A percentile compares a stretch with the other conserved stretches of the same genome.
Conservation (phyloP, 2,797 vertebrate species). For the Artibeus lituratus region DNA sequence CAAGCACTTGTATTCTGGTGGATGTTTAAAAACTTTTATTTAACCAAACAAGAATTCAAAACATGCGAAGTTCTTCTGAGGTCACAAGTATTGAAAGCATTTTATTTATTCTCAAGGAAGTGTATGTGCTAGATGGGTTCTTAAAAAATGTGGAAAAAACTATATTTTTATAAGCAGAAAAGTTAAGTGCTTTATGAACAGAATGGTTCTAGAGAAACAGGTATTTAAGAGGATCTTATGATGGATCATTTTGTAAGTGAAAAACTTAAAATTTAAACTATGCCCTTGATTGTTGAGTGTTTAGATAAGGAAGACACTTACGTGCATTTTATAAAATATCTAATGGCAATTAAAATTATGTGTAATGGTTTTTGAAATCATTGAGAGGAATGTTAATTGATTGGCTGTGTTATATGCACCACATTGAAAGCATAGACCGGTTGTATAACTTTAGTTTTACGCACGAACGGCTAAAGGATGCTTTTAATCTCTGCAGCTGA, state of each 20-base stretch:
- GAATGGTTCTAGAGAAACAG: conserved; percentile 8
- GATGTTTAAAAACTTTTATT: conserved; percentile 56
- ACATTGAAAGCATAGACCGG: not conserved
- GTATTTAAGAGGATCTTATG: conserved; percentile 28
- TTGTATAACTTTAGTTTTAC: conserved; percentile 37
- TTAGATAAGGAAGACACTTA: conserved; percentile 28
- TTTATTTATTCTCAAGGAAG: conserved; percentile 53
- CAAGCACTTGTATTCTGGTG: conserved; percentile 49
- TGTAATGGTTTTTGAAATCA: conserved; percentile 15
- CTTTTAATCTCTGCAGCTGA: conserved; percentile 18
- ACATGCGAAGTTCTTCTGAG: conserved; percentile 51
- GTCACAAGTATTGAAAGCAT: conserved; percentile 50
- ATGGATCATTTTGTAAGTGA: conserved; percentile 35
- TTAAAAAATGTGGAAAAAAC: conserved; percentile 27
- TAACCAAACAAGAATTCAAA: conserved; percentile 61
- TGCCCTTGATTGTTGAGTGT: not conserved
- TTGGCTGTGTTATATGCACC: not conserved
- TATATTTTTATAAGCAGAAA: conserved; percentile 53
- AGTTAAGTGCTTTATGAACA: conserved; percentile 35
- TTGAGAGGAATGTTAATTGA: conserved; percentile 9
- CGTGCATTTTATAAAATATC: not conserved
- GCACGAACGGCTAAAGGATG: conserved; percentile 31
- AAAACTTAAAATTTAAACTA: conserved; percentile 31
- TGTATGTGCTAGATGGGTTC: not conserved
- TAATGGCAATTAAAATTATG: not conserved